Conservation (phyloP, 2,797 vertebrate genomes). For the Steatocranus sp. region DNA sequence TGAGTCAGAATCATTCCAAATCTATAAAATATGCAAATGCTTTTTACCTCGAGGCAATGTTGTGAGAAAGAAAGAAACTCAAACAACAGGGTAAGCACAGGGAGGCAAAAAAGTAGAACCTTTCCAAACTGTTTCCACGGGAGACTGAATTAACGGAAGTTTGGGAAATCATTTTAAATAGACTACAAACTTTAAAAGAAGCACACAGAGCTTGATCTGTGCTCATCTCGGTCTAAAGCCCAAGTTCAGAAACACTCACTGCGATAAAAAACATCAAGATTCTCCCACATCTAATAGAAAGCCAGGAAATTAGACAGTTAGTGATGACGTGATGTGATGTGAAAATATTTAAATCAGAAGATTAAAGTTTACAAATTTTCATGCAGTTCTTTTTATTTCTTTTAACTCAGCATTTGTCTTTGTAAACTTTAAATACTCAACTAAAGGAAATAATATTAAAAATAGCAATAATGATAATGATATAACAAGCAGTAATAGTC, state of each 20-base stretch:
- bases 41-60: neutral
- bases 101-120: neutral
- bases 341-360: neutral
- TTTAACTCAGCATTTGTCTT: neutral
- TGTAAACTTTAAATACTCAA: neutral
- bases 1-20: neutral
- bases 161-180: neutral
- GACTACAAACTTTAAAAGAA: neutral
- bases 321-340: neutral
- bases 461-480: neutral
- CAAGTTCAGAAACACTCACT: neutral
- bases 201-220: neutral
- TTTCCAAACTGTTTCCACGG: rapidly evolving
- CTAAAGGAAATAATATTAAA: neutral
- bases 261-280: neutral
- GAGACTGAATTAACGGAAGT: neutral
- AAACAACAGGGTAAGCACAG: neutral
- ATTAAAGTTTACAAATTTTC: neutral
- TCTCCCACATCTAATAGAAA: neutral
- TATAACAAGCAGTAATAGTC: neutral
- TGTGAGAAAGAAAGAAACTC: neutral
- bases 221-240: neutral
- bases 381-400: neutral
- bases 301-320: neutral
- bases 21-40: neutral